Conservation (phyloP, 2,113 vertebrate species). For the Scolopax mira region DNA sequence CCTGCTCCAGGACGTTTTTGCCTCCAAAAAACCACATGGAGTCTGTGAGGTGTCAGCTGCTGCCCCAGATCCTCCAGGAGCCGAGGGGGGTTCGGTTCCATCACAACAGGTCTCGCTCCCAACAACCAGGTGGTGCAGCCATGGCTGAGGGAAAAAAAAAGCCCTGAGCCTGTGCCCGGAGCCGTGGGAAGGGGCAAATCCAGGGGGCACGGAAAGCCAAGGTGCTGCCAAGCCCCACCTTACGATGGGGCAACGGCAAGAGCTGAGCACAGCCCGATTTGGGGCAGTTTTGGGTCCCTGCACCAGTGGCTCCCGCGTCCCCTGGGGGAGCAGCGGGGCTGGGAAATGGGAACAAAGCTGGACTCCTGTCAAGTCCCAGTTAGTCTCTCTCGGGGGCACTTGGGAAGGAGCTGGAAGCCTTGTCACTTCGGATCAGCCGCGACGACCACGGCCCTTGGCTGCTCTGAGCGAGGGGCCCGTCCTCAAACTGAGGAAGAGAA, state of each 20-base stretch:
- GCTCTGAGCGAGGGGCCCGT: not conserved
- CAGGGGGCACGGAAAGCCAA: not conserved
- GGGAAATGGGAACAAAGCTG: not conserved
- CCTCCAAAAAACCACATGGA: not conserved
- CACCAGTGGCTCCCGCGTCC: accelerated
- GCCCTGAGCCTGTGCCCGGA: accelerated
- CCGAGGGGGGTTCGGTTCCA: accelerated
- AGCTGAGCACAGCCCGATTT: not conserved
- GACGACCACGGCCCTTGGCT: not conserved
- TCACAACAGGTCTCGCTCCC: accelerated
- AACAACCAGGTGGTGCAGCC: not conserved
- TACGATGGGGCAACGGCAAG: accelerated
- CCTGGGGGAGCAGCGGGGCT: accelerated
- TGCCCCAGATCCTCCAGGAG: not conserved
- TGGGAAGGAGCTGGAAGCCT: not conserved
- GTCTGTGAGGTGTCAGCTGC: accelerated
- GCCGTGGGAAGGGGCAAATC: not conserved
- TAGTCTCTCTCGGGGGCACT: not conserved
- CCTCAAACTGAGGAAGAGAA: not conserved
- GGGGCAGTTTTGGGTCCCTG: not conserved
- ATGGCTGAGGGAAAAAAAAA: accelerated
- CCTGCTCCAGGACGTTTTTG: not conserved
- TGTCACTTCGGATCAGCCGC: conserved; percentile 36
- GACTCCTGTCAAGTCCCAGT: not conserved
- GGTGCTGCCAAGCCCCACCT: not conserved